A percentile compares a stretch with the other conserved stretches of the same genome.
Conservation (phyloP, 2,888 invertebrate species). For the Hypercompe scribonia region DNA sequence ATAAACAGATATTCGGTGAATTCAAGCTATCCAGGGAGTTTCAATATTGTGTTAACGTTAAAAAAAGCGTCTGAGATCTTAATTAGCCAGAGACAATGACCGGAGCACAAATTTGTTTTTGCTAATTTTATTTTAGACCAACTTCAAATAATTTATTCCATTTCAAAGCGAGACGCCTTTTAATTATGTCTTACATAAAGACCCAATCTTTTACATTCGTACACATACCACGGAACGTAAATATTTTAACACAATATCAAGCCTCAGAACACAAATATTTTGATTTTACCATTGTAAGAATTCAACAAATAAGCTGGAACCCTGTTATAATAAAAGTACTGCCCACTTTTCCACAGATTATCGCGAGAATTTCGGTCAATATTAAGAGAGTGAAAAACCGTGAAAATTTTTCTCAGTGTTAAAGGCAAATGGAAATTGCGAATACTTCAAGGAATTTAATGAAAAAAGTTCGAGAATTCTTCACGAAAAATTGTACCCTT, state of each 20-base stretch:
- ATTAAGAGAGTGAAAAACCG: constrained; percentile 58
- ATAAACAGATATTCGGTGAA: background rate
- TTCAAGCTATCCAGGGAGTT: background rate
- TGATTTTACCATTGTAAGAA: background rate
- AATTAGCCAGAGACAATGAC: background rate
- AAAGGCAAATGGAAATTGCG: constrained; percentile 66
- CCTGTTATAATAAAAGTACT: constrained; percentile 3
- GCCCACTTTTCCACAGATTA: constrained; percentile 11
- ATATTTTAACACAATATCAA: background rate
- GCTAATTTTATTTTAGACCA: background rate
- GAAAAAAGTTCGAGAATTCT: constrained; percentile 74
- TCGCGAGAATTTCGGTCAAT: constrained; percentile 48
- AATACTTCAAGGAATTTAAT: constrained; percentile 75
- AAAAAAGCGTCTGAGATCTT: background rate
- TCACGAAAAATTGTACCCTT: constrained; percentile 75
- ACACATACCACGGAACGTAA: background rate
- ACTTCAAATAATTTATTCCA: background rate
- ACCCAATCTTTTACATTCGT: background rate
- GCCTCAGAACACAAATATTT: background rate
- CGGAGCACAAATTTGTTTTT: background rate
- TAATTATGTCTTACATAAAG: background rate
- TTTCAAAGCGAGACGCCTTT: background rate
- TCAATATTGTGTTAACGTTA: background rate
- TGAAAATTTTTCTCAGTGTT: constrained; percentile 60
- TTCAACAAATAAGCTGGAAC: constrained; percentile 7